A percentile compares a stretch with the other conserved stretches of the same genome.
Conservation (phyloP, 1,140 invertebrate genomes). For the Temnothorax longispinosus region DNA sequence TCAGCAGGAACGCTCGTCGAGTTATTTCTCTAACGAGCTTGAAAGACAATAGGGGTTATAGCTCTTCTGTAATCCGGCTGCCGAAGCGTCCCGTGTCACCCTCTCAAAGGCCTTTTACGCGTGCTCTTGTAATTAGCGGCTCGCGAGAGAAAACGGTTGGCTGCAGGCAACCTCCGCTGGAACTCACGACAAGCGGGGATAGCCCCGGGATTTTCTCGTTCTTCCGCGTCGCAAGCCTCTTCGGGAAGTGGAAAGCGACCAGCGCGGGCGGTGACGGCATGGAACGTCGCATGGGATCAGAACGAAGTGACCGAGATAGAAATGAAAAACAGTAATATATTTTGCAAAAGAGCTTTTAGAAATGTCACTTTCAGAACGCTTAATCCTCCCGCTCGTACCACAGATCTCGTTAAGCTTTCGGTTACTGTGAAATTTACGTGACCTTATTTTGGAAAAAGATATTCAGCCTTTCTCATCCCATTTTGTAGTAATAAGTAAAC, state of each 20-base stretch:
- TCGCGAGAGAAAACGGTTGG: slow-evolving; percentile 36
- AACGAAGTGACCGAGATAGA: slow-evolving; percentile 12
- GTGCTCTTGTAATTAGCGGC: slow-evolving; percentile 55
- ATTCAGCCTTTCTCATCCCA: neutral
- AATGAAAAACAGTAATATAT: slow-evolving; percentile 1
- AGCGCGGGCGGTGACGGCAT: neutral
- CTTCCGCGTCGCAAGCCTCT: neutral
- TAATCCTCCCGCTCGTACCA: neutral
- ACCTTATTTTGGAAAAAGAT: slow-evolving; percentile 9
- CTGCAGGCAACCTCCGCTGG: neutral
- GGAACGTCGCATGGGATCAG: neutral
- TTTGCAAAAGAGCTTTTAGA: slow-evolving; percentile 23
- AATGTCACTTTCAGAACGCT: slow-evolving; percentile 12
- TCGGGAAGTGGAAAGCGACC: slow-evolving; percentile 12
- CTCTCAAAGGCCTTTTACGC: slow-evolving; percentile 54
- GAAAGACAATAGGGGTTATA: slow-evolving; percentile 62
- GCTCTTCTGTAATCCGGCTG: slow-evolving; percentile 50
- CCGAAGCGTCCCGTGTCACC: slow-evolving; percentile 45
- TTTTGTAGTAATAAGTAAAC: neutral
- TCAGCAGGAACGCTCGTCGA: slow-evolving; percentile 26
- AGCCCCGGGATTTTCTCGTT: slow-evolving; percentile 16
- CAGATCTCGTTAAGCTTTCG: slow-evolving; percentile 19
- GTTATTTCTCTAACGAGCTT: slow-evolving; percentile 61
- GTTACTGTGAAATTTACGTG: neutral
- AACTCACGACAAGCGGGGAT: neutral